Base-by-base conservation (phyloP, 2,888 invertebrate species). In the Synergus japonicus region DNA sequence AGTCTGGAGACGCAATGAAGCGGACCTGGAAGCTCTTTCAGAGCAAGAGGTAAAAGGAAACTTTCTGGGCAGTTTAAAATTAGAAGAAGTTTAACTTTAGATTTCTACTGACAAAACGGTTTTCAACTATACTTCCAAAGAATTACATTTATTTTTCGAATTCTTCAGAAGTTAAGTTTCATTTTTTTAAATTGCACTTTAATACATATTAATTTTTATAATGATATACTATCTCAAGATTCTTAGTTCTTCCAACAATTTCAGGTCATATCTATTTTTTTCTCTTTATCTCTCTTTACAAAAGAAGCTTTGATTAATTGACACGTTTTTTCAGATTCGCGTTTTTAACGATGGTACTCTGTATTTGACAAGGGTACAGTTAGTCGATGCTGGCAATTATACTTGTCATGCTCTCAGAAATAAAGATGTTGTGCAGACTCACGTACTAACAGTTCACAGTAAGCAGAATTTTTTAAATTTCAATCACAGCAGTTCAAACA, bases 301-400 rank as follows among this genome's bases (percentile, higher is more conserved):
- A 8, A n/a, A 54, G 9, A 54, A n/a, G n/a, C 54, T 54, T n/a
- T 18, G n/a, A 54, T 54, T 54, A n/a, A 54, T 54, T 54, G 2
- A n/a, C 58, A 82, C n/a, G 60, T 67, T 0, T 76, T 66, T 81
- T 7, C 79, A 93, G 90, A 92, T 95, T 77, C 93, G 96, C 87
- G 95, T 96, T 12, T 96, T 96, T 91, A 95, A 94, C 80, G 96
- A 96, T 89, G 96, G 96, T 4, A 95, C 95, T 77, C 93, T 96
- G 69, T 96, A 96, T 91, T 93, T 96, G 84, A 95, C 95, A 67
- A 93, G 95, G 85, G 95, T 96, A 81, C 95, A 96, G 87, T 93
- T 96, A 73, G 94, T 96, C 81, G 96, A 96, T 90, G 95, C 95
- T 69, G 96, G 96, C 37, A 96, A 96, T 93, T 96, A 96, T 92